Percentiles rank a stretch among this genome's conserved stretches.
Evolutionary conservation across 2,888 invertebrate species (phyloP).

Genomic region (Strigamia transsilvanica): DNA sequence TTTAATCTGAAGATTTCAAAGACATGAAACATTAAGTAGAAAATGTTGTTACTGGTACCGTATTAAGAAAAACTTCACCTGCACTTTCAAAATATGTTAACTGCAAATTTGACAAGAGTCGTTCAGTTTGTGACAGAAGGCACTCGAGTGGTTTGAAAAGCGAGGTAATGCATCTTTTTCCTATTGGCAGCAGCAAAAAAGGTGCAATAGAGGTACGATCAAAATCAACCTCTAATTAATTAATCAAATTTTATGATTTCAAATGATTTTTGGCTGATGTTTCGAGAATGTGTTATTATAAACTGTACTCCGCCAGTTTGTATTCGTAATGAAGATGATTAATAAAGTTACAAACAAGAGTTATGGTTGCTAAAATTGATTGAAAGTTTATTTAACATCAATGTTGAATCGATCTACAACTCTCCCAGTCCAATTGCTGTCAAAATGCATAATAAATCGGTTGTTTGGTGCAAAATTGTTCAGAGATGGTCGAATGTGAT

Average conservation of each 20-base stretch:
- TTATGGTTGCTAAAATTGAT: not conserved
- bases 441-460: slow-evolving; percentile 3
- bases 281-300: not conserved
- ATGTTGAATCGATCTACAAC: not conserved
- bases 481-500: not conserved
- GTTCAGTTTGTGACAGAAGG: slow-evolving; percentile 7
- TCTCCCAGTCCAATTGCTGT: not conserved
- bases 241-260: not conserved
- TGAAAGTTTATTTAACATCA: not conserved
- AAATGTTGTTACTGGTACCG: not conserved
- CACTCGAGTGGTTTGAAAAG: not conserved
- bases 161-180: not conserved
- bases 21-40: too few species aligned
- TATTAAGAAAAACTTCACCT: slow-evolving; percentile 5
- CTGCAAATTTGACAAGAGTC: not conserved
- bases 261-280: not conserved
- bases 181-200: not conserved
- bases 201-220: not conserved
- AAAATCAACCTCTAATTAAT: not conserved
- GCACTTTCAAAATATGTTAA: not conserved
- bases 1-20: too few species aligned
- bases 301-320: not conserved
- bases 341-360: not conserved
- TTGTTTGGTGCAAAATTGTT: not conserved
- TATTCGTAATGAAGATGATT: not conserved